Evolutionary conservation across 2,888 invertebrate genomes (phyloP).

Genomic region (Conistra vaccinii): DNA sequence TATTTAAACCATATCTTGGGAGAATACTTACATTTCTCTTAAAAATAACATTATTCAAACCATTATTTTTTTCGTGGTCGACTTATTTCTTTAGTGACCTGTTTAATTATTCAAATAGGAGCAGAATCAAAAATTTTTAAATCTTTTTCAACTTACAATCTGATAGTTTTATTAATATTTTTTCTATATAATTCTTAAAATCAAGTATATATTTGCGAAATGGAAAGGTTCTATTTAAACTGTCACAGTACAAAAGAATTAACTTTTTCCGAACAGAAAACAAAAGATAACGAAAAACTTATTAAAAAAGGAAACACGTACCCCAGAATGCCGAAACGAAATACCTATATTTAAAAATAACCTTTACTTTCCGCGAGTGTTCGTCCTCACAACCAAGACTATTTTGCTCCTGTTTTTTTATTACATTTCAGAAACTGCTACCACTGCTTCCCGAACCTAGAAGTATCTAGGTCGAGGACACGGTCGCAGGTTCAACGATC

Average conservation of each 20-base stretch:
- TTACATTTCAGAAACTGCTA: conserved; percentile 70
- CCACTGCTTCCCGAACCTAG: conserved; percentile 63
- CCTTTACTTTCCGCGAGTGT: conserved; percentile 9
- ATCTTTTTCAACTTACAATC: not conserved
- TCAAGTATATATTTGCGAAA: not conserved
- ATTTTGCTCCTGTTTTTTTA: conserved; percentile 60
- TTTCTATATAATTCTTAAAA: not conserved
- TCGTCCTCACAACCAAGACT: not conserved
- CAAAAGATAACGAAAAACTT: not conserved
- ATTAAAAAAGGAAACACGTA: not conserved
- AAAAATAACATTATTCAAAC: not conserved
- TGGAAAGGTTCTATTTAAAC: conserved; percentile 7
- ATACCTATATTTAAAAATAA: not conserved
- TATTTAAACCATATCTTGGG: not conserved
- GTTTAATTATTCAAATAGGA: conserved; percentile 54
- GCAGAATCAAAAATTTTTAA: conserved; percentile 34
- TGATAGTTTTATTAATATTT: not conserved
- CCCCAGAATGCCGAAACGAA: not conserved
- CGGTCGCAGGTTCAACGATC: conserved; percentile 57
- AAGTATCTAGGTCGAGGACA: conserved; percentile 61
- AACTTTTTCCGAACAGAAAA: not conserved
- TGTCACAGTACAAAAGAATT: not conserved
- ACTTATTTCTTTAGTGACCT: conserved; percentile 18
- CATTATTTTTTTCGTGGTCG: not conserved
- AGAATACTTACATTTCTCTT: not conserved